These are phyloP conservation scores for Nasonia longicornis DNA, from an alignment of 1,140 invertebrate genomes.

Conservation along the genomic window DNA sequence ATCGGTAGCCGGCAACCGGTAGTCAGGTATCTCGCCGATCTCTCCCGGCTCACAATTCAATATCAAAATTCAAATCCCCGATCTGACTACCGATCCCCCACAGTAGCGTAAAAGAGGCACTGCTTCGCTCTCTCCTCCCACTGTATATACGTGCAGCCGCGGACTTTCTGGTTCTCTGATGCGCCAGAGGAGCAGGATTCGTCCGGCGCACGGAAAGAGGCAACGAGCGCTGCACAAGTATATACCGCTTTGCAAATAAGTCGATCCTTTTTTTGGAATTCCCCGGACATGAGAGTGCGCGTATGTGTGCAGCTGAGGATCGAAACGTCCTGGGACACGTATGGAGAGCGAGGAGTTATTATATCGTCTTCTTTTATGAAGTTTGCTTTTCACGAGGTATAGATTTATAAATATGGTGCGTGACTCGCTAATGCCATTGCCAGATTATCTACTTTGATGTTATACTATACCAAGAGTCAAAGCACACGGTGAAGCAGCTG, in stretches of 20 bases:
- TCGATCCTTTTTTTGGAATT: constrained; percentile 46
- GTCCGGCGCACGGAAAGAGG: background rate
- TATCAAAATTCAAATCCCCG: background rate
- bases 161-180: constrained; percentile 31
- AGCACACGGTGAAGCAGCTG: no score
- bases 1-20: background rate
- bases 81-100: background rate
- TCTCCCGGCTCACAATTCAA: background rate
- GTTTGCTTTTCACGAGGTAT: no score
- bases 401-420: no score
- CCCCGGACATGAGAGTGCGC: constrained; percentile 30
- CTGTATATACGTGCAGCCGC: background rate
- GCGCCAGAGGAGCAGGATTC: background rate
- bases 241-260: constrained; percentile 45
- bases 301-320: background rate
- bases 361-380: no score
- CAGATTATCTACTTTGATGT: no score
- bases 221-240: background rate
- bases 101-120: constrained; percentile 35
- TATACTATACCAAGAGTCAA: no score
- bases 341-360: background rate
- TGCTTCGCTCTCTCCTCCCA: background rate
- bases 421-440: no score
- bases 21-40: background rate
- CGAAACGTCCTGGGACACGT: background rate